Evolutionary conservation across 2,888 invertebrate genomes (phyloP), one percentile per base, ranked within the genome.

Genomic region (Arenicola marina): DNA sequence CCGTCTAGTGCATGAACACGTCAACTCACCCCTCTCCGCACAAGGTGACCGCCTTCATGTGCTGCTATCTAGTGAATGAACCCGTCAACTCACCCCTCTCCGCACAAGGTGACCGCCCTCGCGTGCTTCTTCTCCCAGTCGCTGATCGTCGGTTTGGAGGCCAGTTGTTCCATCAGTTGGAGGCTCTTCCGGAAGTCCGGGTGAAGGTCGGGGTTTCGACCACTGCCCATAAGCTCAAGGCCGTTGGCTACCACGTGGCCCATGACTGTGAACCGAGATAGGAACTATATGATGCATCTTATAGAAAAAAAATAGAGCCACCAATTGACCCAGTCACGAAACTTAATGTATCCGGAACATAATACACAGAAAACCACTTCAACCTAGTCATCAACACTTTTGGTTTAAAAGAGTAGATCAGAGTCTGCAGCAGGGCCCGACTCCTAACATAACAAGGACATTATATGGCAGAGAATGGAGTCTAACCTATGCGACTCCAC

Each of bases 221-320:
- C 83, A 3, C 85, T 84, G 2, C 84, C 84, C 32, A 86, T 73
- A n/a, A 85, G 70, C 26, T 85, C 80, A 26, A 86, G 71, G 2
- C 84, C 85, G 63, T 83, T 77, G 38, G 75, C 69, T 26, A 86
- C 71, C 43, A 83, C 81, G 60, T 81, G 82, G 31, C 84, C 85
- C 81, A 86, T 82, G 7, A 86, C 86, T 85, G 70, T 1, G 4
- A 4, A 31, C 24, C 18, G 4, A 38, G 26, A 7, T n/a, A n/a
- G n/a, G n/a, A n/a, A n/a, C n/a, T n/a, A n/a, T n/a, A n/a, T n/a
- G n/a, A n/a, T n/a, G n/a, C 48, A 48, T 48, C 7, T 7, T 28
- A 24, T 38, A 74, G 61, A 45, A 33, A 24, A 7, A 28, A 48
- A 48, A 48, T 24, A 48, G 15, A 11, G 24, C 48, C 15, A 48